Conservation (phyloP, 2,888 invertebrate species). For the Eilema sororculum region DNA sequence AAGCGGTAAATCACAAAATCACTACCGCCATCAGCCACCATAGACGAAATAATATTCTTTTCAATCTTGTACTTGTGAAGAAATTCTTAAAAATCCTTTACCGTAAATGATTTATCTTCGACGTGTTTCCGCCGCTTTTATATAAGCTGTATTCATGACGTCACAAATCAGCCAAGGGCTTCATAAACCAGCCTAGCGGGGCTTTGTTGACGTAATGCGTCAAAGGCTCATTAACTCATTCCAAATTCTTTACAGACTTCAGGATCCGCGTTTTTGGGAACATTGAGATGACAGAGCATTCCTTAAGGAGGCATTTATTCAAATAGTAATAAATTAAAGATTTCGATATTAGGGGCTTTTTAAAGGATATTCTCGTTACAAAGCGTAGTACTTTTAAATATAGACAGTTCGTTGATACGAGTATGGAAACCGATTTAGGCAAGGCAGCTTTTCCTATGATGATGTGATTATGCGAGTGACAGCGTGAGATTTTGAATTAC, state of each 20-base stretch:
- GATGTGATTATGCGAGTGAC: no score
- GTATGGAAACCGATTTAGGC: no score
- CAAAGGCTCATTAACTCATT: constrained; percentile 43
- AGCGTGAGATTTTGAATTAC: no score
- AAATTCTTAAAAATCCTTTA: constrained; percentile 23
- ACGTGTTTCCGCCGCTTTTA: constrained; percentile 28
- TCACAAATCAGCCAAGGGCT: constrained; percentile 37
- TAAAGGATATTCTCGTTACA: background rate
- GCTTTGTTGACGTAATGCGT: constrained; percentile 42
- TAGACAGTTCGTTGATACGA: no score
- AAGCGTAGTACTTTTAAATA: background rate
- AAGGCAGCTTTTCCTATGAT: no score
- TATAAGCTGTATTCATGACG: constrained; percentile 31
- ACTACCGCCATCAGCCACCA: background rate
- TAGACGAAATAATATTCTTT: background rate
- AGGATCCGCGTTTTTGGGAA: constrained; percentile 1
- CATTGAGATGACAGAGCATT: background rate
- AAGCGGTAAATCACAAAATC: background rate
- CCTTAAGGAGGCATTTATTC: background rate
- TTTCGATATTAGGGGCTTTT: background rate
- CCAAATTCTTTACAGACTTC: constrained; percentile 20
- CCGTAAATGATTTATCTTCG: constrained; percentile 14
- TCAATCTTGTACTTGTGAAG: background rate
- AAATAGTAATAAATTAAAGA: background rate
- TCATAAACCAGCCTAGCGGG: constrained; percentile 20